phyloP scores from a whole-genome alignment of 2,888 invertebrate species.

The Sesia bembeciformis region DNA sequence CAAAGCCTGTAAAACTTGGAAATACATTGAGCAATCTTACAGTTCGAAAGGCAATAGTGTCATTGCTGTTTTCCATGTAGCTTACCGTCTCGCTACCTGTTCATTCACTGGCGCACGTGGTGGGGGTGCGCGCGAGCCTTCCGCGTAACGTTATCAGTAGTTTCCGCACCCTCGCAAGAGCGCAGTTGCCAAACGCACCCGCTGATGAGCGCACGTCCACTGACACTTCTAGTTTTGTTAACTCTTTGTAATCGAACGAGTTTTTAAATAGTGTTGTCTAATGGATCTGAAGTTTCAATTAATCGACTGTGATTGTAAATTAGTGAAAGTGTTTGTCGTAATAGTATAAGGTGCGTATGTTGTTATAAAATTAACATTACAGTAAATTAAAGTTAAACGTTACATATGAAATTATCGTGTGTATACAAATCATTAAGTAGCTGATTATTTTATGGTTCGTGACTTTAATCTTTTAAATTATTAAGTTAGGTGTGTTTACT shows the following conservation, averaged over 20 bases:
- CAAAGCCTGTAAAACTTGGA: too few relatives aligned
- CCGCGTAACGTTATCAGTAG: constrained; percentile 72
- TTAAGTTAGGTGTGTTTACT: too few relatives aligned
- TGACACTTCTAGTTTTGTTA: constrained; percentile 57
- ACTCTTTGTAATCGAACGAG: not conserved
- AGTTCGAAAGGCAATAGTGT: too few relatives aligned
- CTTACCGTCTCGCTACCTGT: constrained; percentile 58
- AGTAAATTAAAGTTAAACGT: too few relatives aligned
- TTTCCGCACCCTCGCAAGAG: constrained; percentile 43
- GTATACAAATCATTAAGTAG: too few relatives aligned
- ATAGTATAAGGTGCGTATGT: too few relatives aligned
- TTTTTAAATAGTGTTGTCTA: not conserved
- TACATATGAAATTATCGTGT: too few relatives aligned
- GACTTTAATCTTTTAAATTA: too few relatives aligned
- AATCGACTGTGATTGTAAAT: not conserved
- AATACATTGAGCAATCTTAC: too few relatives aligned
- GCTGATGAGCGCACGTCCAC: constrained; percentile 62
- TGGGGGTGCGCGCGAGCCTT: constrained; percentile 56
- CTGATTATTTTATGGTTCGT: too few relatives aligned
- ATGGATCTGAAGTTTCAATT: not conserved
- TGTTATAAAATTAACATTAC: too few relatives aligned
- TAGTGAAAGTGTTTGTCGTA: not conserved
- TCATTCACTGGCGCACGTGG: constrained; percentile 53
- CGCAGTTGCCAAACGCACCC: constrained; percentile 71
- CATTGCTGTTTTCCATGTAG: constrained; percentile 16